These are phyloP conservation scores for Augiades crinisus DNA, from an alignment of 2,888 invertebrate species.

Conservation along the genomic window DNA sequence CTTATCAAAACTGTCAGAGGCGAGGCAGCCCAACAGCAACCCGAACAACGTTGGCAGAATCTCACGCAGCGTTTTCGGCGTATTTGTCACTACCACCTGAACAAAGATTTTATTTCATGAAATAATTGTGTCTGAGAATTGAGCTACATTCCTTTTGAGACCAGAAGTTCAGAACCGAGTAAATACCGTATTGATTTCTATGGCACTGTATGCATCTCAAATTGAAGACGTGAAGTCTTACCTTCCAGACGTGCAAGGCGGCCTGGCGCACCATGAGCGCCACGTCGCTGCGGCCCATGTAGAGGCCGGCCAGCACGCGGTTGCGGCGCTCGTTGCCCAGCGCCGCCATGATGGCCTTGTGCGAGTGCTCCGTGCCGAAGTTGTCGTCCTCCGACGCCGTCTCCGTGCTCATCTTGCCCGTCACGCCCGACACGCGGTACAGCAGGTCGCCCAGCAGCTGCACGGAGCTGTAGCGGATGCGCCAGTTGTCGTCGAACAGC, in stretches of 20 bases:
- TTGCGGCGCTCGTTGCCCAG: constrained; percentile 95
- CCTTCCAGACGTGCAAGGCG: constrained; percentile 99
- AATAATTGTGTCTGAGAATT: no score
- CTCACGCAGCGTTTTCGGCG: constrained; percentile 97
- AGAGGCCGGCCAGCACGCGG: constrained; percentile 95
- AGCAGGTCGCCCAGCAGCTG: constrained; percentile 97
- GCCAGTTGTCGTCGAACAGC: constrained; percentile 99
- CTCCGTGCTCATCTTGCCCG: constrained; percentile 99
- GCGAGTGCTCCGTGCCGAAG: constrained; percentile 98
- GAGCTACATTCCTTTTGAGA: no score
- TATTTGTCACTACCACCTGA: constrained; percentile 96
- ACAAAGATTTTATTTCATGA: no score
- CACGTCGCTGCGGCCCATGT: constrained; percentile 98
- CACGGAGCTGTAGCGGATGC: constrained; percentile 91
- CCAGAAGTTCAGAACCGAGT: no score
- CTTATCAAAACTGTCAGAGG: constrained; percentile 97
- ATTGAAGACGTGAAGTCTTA: no score
- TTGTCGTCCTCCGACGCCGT: constrained; percentile 99
- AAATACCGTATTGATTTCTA: no score
- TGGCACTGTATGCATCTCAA: no score
- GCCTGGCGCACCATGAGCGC: constrained; percentile 98
- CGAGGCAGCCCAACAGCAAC: constrained; percentile 94
- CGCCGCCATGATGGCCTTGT: constrained; percentile 93
- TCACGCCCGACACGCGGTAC: constrained; percentile 97
- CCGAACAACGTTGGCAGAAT: constrained; percentile 97